Percentiles rank a stretch among this genome's conserved stretches.
Conservation (phyloP, 92 coral and sea anemone genomes). For the Zoanthus gigantus region DNA sequence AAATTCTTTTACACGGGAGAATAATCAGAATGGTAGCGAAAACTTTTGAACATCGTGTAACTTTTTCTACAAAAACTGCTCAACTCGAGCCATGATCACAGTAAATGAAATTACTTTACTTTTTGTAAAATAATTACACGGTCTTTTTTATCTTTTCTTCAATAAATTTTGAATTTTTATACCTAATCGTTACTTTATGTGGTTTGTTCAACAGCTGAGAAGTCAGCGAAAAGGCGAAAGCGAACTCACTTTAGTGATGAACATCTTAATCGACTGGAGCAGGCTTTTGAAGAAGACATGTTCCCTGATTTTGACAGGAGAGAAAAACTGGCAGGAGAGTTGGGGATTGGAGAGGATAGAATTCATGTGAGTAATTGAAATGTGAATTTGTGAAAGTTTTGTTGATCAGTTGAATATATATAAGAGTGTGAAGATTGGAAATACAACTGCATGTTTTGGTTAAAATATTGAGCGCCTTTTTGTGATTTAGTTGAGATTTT, state of each 20-base stretch:
- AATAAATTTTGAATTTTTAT: not conserved
- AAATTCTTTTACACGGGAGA: too few relatives aligned
- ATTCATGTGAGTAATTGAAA: constrained; percentile 63
- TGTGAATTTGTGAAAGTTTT: too few relatives aligned
- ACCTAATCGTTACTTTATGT: not conserved
- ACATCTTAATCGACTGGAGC: constrained; percentile 76
- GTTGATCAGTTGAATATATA: too few relatives aligned
- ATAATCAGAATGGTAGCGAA: too few relatives aligned
- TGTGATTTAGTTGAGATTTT: too few relatives aligned
- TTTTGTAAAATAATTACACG: not conserved
- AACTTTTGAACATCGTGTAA: too few relatives aligned
- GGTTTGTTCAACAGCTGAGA: constrained; percentile 28
- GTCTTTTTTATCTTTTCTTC: not conserved
- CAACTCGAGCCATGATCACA: too few relatives aligned
- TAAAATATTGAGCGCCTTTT: too few relatives aligned
- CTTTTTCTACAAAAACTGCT: too few relatives aligned
- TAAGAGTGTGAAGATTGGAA: too few relatives aligned
- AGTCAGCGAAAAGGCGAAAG: constrained; percentile 61
- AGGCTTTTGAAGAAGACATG: constrained; percentile 59
- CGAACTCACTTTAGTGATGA: constrained; percentile 69
- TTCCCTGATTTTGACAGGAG: constrained; percentile 73
- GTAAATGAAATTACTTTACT: not conserved
- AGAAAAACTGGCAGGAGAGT: constrained; percentile 64
- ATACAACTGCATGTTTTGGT: too few relatives aligned
- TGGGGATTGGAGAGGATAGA: constrained; percentile 72